phyloP scores from a whole-genome alignment of 2,797 vertebrate species.

The Prionace glauca region DNA sequence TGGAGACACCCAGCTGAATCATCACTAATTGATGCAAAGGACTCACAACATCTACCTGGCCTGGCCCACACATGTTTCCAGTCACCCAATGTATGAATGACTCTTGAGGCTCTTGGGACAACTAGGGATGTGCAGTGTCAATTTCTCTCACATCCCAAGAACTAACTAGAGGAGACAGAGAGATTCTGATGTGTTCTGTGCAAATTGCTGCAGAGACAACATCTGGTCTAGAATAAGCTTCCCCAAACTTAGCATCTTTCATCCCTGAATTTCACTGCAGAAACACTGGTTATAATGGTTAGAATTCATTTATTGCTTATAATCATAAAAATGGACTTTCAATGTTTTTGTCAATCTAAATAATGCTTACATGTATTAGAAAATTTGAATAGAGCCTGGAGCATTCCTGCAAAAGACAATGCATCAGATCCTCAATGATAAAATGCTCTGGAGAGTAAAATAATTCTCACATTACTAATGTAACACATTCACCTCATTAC shows the following conservation, averaged over 20 bases:
- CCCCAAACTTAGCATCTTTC: not conserved
- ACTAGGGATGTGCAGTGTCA: not conserved
- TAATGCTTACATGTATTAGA: not conserved
- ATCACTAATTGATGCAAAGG: not conserved
- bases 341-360: not conserved
- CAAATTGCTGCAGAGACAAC: not conserved
- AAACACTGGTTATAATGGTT: not conserved
- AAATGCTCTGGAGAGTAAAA: not conserved
- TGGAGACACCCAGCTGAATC: not conserved
- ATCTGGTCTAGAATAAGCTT: not conserved
- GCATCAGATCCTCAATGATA: not conserved
- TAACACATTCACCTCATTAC: not conserved
- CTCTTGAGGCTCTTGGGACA: not conserved
- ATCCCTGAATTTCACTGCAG: not conserved
- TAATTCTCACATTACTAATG: not conserved
- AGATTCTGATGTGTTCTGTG: not conserved
- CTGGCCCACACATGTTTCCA: not conserved
- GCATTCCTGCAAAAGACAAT: not conserved
- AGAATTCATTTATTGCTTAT: not conserved
- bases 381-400: not conserved
- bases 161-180: not conserved
- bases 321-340: not conserved
- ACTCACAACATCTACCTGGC: not conserved
- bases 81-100: not conserved
- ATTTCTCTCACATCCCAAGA: not conserved